phyloP scores from a whole-genome alignment of 2,888 invertebrate genomes.

The Tuberolachnus salignus region DNA sequence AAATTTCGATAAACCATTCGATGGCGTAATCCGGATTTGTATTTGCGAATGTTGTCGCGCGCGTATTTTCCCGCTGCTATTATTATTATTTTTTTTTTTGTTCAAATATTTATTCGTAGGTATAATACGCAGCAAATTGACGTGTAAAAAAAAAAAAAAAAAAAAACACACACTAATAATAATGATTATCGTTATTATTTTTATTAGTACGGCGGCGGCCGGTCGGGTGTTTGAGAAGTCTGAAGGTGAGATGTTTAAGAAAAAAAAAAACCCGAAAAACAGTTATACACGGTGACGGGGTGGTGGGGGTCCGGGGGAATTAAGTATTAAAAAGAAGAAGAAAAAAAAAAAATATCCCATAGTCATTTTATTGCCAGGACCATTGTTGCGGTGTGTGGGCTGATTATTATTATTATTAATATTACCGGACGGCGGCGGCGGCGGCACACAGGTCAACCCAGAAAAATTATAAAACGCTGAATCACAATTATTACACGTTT shows the following conservation, averaged over 20 bases:
- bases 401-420: conserved; percentile 30
- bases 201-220: too few species aligned
- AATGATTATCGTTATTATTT: too few species aligned
- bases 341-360: conserved; percentile 34
- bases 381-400: conserved; percentile 55
- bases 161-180: too few species aligned
- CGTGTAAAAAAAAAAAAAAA: too few species aligned
- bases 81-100: too few species aligned
- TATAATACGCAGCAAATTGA: background rate
- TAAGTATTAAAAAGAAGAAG: too few species aligned
- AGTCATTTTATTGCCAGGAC: conserved; percentile 57
- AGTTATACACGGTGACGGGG: background rate
- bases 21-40: too few species aligned
- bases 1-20: too few species aligned
- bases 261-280: conserved; percentile 14
- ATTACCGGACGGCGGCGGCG: too few species aligned
- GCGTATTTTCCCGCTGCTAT: too few species aligned
- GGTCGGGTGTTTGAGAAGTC: background rate
- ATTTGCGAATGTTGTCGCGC: too few species aligned
- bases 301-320: too few species aligned
- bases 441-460: conserved; percentile 45
- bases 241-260: conserved; percentile 14
- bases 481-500: conserved; percentile 48
- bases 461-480: conserved; percentile 56
- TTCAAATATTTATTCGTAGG: background rate